phyloP scores from a whole-genome alignment of 2,113 vertebrate genomes.

The Bos indicus region DNA sequence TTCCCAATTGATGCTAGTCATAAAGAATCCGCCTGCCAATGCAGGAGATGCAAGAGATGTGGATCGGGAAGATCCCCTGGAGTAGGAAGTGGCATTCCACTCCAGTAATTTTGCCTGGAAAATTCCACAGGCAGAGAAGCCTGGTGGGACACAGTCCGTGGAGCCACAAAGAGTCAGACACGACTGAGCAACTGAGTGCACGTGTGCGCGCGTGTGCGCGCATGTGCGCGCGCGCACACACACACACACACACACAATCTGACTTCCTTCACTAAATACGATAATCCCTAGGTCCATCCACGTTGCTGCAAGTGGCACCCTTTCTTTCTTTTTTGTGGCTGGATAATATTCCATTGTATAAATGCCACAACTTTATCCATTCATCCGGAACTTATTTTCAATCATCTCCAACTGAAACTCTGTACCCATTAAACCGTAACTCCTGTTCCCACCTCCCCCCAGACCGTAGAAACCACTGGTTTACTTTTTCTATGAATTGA shows the following conservation, averaged over 20 bases:
- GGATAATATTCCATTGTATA: background rate
- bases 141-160: too few species aligned
- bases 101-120: too few species aligned
- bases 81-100: too few species aligned
- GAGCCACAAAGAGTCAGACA: too few species aligned
- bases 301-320: background rate
- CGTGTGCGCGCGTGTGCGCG: too few species aligned
- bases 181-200: too few species aligned
- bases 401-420: background rate
- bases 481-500: background rate
- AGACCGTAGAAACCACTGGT: background rate
- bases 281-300: background rate
- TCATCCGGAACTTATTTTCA: background rate
- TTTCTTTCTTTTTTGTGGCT: background rate
- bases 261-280: background rate
- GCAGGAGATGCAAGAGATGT: too few species aligned
- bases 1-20: too few species aligned
- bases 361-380: background rate
- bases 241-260: background rate
- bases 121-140: too few species aligned
- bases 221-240: rapidly evolving
- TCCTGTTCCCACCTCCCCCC: background rate
- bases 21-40: too few species aligned
- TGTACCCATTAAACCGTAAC: background rate
- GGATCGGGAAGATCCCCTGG: too few species aligned